Evolutionary conservation across 2,797 vertebrate species (phyloP).

Genomic region (Aulostomus chinensis): DNA sequence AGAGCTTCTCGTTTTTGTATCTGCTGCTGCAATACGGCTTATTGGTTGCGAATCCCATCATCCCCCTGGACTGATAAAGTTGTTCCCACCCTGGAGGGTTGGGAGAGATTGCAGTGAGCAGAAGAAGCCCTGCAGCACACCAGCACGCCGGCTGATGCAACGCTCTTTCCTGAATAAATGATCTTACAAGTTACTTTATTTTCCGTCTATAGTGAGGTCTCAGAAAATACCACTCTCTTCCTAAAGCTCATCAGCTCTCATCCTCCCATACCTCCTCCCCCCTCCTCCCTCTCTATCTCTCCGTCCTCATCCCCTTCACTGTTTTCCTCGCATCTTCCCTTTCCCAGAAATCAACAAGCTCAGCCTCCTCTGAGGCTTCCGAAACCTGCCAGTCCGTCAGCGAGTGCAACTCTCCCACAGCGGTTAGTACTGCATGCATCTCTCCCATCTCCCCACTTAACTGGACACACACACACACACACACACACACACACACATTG

Average conservation of each 20-base stretch:
- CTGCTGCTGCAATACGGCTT: slow-evolving; percentile 31
- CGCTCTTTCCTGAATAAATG: slow-evolving; percentile 55
- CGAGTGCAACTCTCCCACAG: slow-evolving; percentile 96
- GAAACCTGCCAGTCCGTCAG: slow-evolving; percentile 98
- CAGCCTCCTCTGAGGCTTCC: slow-evolving; percentile 95
- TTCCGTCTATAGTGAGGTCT: slow-evolving; percentile 43
- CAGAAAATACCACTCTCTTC: slow-evolving; percentile 27
- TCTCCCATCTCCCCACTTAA: slow-evolving; percentile 15
- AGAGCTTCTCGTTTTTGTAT: slow-evolving; percentile 9
- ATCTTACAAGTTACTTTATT: slow-evolving; percentile 51
- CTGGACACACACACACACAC: slow-evolving; percentile 18
- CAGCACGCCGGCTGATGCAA: slow-evolving; percentile 49
- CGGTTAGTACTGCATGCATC: slow-evolving; percentile 85
- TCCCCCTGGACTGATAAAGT: slow-evolving; percentile 47
- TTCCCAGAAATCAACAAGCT: slow-evolving; percentile 96
- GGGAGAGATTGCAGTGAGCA: slow-evolving; percentile 29
- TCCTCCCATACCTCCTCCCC: slow-evolving; percentile 18
- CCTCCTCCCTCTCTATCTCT: slow-evolving; percentile 15
- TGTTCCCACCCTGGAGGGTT: slow-evolving; percentile 31
- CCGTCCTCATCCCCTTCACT: slow-evolving; percentile 27
- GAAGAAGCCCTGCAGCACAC: slow-evolving; percentile 32
- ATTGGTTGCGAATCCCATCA: slow-evolving; percentile 40
- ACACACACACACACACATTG: slow-evolving; percentile 2
- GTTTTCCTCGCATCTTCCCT: slow-evolving; percentile 46
- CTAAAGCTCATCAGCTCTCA: slow-evolving; percentile 45